Percentiles rank a stretch among this genome's conserved stretches.
phyloP scores from a whole-genome alignment of 2,113 vertebrate species.

The Saguinus imperator region DNA sequence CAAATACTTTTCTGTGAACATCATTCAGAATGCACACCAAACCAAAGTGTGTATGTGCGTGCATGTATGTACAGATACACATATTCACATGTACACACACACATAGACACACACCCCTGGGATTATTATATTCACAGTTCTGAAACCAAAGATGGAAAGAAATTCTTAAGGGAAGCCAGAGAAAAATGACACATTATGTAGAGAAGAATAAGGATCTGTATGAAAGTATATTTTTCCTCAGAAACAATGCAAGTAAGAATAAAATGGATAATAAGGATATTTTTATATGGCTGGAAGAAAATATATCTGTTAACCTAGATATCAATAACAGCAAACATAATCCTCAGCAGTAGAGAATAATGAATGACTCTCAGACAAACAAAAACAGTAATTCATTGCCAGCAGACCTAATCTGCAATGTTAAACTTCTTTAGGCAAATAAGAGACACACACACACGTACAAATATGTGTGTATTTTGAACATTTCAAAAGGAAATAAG shows the following conservation, averaged over 20 bases:
- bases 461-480: not conserved
- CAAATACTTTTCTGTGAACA: not conserved
- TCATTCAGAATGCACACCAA: not conserved
- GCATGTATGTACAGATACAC: not conserved
- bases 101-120: fast-evolving
- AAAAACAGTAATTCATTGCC: not conserved
- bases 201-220: not conserved
- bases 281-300: not conserved
- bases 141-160: not conserved
- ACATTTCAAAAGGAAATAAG: not conserved
- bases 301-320: not conserved
- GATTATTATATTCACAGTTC: not conserved
- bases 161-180: not conserved
- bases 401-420: not conserved
- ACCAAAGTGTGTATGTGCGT: not conserved
- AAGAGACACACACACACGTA: not conserved
- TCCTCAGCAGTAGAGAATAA: not conserved
- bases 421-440: not conserved
- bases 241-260: not conserved
- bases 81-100: not conserved
- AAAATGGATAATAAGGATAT: not conserved
- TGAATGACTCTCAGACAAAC: not conserved
- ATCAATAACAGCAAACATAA: not conserved
- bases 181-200: not conserved
- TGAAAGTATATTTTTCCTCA: not conserved